Evolutionary conservation across 1,140 invertebrate genomes (phyloP).

Genomic region (Orius laevigatus): DNA sequence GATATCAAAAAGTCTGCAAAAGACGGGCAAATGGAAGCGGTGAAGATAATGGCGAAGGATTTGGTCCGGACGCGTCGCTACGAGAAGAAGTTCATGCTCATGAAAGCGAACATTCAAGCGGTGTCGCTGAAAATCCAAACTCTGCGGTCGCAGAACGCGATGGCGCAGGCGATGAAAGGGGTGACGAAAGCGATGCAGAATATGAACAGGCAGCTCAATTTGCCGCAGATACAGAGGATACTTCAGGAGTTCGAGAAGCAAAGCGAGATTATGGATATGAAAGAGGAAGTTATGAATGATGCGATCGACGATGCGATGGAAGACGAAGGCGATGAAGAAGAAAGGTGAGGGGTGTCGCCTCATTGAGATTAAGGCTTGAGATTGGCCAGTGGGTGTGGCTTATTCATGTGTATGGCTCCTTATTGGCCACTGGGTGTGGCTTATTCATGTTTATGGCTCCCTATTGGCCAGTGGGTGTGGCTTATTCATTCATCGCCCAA

Average conservation of each 20-base stretch:
- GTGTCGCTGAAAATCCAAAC: constrained; percentile 98
- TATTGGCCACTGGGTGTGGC: no score
- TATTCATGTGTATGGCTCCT: no score
- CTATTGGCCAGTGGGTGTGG: no score
- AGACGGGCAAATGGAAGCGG: constrained; percentile 98
- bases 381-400: no score
- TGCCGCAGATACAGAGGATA: constrained; percentile 98
- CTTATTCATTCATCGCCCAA: no score
- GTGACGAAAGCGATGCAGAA: constrained; percentile 96
- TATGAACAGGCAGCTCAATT: constrained; percentile 95
- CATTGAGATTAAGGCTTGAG: no score
- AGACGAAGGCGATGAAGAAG: constrained; percentile 95
- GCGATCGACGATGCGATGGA: constrained; percentile 99
- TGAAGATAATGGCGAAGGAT: constrained; percentile 99
- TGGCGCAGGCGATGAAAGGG: constrained; percentile 99
- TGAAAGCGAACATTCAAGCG: constrained; percentile 99
- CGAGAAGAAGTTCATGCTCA: constrained; percentile 97
- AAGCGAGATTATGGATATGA: constrained; percentile 99
- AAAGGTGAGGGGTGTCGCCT: no score
- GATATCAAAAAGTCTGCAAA: constrained; percentile 99
- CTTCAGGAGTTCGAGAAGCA: constrained; percentile 99
- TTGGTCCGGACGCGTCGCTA: constrained; percentile 89
- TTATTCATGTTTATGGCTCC: no score
- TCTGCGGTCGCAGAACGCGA: constrained; percentile 93
- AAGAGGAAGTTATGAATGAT: constrained; percentile 99